Evolutionary conservation across 2,888 invertebrate genomes (phyloP), one percentile per base, ranked within the genome.

Genomic region (Diarsia brunnea): DNA sequence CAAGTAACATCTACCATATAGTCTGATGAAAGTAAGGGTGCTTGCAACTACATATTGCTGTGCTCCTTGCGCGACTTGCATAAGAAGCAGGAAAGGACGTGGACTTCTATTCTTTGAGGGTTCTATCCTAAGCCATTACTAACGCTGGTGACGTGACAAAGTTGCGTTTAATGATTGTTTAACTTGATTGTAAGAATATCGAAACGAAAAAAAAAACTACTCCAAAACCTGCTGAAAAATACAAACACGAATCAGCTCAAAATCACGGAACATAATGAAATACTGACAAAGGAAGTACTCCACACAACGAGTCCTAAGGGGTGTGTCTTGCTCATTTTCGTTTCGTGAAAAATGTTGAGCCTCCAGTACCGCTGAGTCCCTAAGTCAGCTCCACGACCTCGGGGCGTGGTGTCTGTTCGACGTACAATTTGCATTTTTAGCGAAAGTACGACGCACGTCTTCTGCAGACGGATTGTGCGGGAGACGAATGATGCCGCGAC

Each of bases 351-450:
- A 96, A 96, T 96, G 93, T 94, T 94, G 86, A 85, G 88, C 87
- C 84, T 89, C 90, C 88, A 88, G 86, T 89, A 87, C 89, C 92
- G 92, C 90, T 90, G 88, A 84, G 81, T 91, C 90, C 91, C 90
- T 89, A 90, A 92, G 92, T 93, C 92, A 93, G 92, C 90, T 90
- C 82, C 88, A 82, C 84, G 88, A 84, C 86, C 87, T 87, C 87
- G 89, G 91, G 95, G 95, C 95, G 95, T 94, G 95, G 94, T 94
- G 93, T 93, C 93, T 93, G 92, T 94, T 93, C 92, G 92, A 92
- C 91, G 89, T 89, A 89, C 89, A 94, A 96, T 96, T 96, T 96
- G 95, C 96, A 96, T 96, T 94, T 96, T 96, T 94, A 95, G 95
- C 94, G 95, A 93, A 94, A 95, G 94, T 94, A 94, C 94, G 93